Base-by-base conservation (phyloP, 2,113 vertebrate genomes). In the Lepisosteus osseus region DNA sequence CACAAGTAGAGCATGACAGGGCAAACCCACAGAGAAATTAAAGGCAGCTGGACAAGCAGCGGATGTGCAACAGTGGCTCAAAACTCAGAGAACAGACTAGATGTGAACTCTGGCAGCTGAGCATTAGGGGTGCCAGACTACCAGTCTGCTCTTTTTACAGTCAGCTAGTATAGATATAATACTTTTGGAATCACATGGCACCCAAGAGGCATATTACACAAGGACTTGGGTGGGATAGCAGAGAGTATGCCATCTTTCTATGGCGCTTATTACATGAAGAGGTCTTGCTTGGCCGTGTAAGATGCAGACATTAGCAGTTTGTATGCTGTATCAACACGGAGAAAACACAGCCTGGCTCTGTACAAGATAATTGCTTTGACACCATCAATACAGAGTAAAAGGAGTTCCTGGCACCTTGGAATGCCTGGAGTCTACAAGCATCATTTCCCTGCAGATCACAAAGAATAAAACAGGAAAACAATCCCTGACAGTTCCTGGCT, bases 381-480 rank as follows among this genome's bases (percentile, higher is more conserved):
- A 65, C 62, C 9, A 43, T 65, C 41, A 43, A 11, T 41, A 11
- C 9, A 65, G 41, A 65, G 41, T 29, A 43, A 12, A 42, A 64
- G 62, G 62, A 65, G 62, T 41, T 65, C 41, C 41, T 65, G 62
- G 3, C 62, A 65, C 3, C 62, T 65, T 12, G 8, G n/a, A 65
- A 65, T 5, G 62, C 62, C 62, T 65, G 62, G 17, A 43, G 62
- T 65, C 8, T 41, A 43, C 3, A 41, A 65, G 62, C 40, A 4
- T 65, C 62, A 65, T 65, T 65, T 65, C 62, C 62, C 62, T 8
- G 41, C 17, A 3, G 62, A 65, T 41, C 17, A 15, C 17, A 40
- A 7, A 43, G 29, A 65, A 65, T 9, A 65, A 59, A 65, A 43
- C 17, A 11, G 62, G 62, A 65, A 65, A 65, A 65, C 62, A 65